A percentile compares a stretch with the other conserved stretches of the same genome.
Conservation (phyloP, 2,888 invertebrate species). For the Brenthis ino region DNA sequence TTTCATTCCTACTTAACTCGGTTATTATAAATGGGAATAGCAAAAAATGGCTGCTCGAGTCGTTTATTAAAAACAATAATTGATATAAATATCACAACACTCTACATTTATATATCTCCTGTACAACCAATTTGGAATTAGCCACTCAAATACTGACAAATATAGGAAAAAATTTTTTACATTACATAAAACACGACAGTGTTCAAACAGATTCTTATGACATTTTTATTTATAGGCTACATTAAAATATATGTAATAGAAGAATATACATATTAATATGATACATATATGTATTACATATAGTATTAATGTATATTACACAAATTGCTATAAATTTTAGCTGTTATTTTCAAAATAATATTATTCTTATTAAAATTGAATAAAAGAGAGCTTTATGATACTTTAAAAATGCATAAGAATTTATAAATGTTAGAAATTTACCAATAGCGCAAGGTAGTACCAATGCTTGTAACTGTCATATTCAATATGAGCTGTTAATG, state of each 20-base stretch:
- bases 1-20: too few species aligned
- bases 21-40: too few species aligned
- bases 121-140: conserved; percentile 3
- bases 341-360: too few species aligned
- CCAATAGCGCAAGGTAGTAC: not conserved
- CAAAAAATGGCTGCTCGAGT: too few species aligned
- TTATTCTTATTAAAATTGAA: not conserved
- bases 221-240: too few species aligned
- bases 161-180: not conserved
- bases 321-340: not conserved
- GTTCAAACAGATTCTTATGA: conserved; percentile 1
- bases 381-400: not conserved
- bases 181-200: conserved; percentile 15
- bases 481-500: conserved; percentile 1
- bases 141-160: not conserved
- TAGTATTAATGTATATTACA: not conserved
- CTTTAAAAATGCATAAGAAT: too few species aligned
- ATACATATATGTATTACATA: not conserved
- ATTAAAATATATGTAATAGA: too few species aligned
- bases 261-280: too few species aligned
- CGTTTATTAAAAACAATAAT: too few species aligned
- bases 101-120: too few species aligned
- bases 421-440: not conserved
- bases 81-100: too few species aligned
- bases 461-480: conserved; percentile 9